Percentiles rank a stretch among this genome's conserved stretches.
phyloP scores from a whole-genome alignment of 2,113 vertebrate genomes.

The Limanda limanda region DNA sequence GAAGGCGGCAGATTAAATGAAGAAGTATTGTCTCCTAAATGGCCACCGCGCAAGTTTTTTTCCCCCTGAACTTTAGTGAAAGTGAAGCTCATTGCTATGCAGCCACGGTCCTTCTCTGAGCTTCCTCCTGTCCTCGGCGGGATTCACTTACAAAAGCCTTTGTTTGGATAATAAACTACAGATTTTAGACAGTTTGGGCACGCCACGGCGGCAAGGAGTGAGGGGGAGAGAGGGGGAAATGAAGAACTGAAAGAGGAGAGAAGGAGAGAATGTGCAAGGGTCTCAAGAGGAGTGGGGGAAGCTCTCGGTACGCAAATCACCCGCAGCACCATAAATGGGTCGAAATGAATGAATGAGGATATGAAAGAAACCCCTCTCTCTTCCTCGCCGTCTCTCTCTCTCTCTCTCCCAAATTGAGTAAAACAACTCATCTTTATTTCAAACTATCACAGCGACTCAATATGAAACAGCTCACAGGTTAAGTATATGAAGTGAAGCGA shows the following conservation, averaged over 20 bases:
- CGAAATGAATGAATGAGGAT: conserved; percentile 52
- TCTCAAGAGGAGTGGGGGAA: conserved; percentile 58
- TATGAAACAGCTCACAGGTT: conserved; percentile 18
- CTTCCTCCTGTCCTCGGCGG: conserved; percentile 49
- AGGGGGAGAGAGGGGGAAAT: conserved; percentile 24
- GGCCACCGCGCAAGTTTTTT: conserved; percentile 40
- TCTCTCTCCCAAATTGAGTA: conserved; percentile 16
- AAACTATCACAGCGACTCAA: conserved; percentile 3
- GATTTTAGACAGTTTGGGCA: conserved; percentile 72
- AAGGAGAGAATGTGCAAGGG: conserved; percentile 47
- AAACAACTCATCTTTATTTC: conserved; percentile 36
- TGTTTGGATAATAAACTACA: conserved; percentile 76
- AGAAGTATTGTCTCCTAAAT: conserved; percentile 36
- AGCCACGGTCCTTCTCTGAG: conserved; percentile 34
- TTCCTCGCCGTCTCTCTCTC: not conserved
- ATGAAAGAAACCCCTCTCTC: conserved; percentile 28
- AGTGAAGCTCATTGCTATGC: conserved; percentile 68
- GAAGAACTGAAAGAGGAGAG: conserved; percentile 52
- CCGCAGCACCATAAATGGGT: conserved; percentile 54
- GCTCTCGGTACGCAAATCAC: conserved; percentile 69
- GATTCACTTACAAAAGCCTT: conserved; percentile 73
- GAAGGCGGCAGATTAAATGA: conserved; percentile 21
- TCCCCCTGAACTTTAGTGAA: conserved; percentile 41
- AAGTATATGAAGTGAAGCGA: conserved; percentile 23
- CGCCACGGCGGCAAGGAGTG: conserved; percentile 34